A percentile compares a stretch with the other conserved stretches of the same genome.
phyloP scores from a whole-genome alignment of 2,797 vertebrate genomes.

The Karalla daura region DNA sequence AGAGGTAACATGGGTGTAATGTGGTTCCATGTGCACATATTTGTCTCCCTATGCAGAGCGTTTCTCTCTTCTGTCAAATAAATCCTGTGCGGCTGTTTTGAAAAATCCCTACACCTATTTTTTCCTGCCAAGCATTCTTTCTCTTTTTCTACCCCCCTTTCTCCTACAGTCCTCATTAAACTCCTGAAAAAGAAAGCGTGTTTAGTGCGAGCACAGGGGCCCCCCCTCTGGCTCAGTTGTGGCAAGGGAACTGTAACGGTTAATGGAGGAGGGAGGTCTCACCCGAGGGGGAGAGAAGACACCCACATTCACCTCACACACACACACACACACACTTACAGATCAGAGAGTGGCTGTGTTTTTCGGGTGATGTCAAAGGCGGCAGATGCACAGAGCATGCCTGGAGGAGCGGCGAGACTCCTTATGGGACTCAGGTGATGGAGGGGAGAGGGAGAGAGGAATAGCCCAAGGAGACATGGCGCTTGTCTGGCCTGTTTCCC shows the following conservation, averaged over 20 bases:
- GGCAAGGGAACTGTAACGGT: slow-evolving; percentile 65
- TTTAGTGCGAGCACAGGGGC: slow-evolving; percentile 68
- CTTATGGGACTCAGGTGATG: slow-evolving; percentile 77
- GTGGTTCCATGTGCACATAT: slow-evolving; percentile 62
- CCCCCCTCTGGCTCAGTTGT: slow-evolving; percentile 76
- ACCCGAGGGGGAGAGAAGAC: slow-evolving; percentile 70
- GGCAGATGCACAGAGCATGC: slow-evolving; percentile 54
- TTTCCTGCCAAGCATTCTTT: slow-evolving; percentile 70
- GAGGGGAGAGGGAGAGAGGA: slow-evolving; percentile 61
- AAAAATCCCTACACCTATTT: slow-evolving; percentile 73
- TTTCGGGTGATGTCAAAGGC: slow-evolving; percentile 54
- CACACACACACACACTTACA: slow-evolving; percentile 43
- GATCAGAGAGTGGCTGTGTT: slow-evolving; percentile 61
- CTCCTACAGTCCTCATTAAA: slow-evolving; percentile 80
- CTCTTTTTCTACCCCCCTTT: slow-evolving; percentile 65
- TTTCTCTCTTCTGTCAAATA: slow-evolving; percentile 72
- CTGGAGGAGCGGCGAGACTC: slow-evolving; percentile 47
- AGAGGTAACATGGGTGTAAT: slow-evolving; percentile 73
- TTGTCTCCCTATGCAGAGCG: slow-evolving; percentile 63
- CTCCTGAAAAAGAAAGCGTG: slow-evolving; percentile 61
- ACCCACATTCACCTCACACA: slow-evolving; percentile 63
- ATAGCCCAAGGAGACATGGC: slow-evolving; percentile 73
- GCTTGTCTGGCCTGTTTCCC: slow-evolving; percentile 84
- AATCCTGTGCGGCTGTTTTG: slow-evolving; percentile 77
- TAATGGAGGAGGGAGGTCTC: slow-evolving; percentile 77